These are phyloP conservation scores for Ceuthmochares aereus DNA, from an alignment of 2,113 vertebrate species.

Conservation along the genomic window DNA sequence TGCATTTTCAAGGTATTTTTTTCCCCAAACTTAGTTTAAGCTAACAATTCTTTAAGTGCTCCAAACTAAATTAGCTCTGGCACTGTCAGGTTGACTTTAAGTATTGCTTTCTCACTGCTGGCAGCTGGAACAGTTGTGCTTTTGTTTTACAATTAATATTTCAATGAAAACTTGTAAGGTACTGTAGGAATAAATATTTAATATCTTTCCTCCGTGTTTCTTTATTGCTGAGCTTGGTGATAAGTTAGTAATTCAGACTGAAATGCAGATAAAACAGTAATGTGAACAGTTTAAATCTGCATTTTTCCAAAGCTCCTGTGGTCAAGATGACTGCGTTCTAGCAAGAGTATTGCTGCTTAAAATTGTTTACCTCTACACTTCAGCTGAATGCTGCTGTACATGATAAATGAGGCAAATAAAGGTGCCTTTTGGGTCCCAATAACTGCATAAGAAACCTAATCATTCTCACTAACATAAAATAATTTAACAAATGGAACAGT, in stretches of 20 bases:
- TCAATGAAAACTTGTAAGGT: constrained; percentile 52
- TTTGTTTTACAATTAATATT: constrained; percentile 68
- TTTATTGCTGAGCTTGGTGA: constrained; percentile 74
- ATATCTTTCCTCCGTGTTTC: constrained; percentile 59
- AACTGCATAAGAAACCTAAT: constrained; percentile 68
- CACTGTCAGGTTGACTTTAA: constrained; percentile 20
- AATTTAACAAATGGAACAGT: constrained; percentile 73
- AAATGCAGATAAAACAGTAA: constrained; percentile 71
- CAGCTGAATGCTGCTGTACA: constrained; percentile 53
- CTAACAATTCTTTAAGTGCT: neutral
- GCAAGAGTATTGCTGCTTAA: constrained; percentile 64
- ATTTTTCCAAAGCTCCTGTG: constrained; percentile 74
- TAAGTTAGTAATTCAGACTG: constrained; percentile 73
- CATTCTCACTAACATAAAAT: constrained; percentile 70
- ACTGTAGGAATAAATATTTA: constrained; percentile 73
- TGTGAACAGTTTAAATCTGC: constrained; percentile 69
- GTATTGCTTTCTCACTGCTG: constrained; percentile 22
- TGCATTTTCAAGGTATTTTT: constrained; percentile 21
- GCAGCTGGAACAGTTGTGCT: constrained; percentile 57
- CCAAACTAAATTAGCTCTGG: neutral
- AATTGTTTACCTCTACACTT: constrained; percentile 74
- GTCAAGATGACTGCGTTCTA: constrained; percentile 69
- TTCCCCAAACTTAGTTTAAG: constrained; percentile 27
- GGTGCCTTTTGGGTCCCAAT: constrained; percentile 69
- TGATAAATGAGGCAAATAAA: constrained; percentile 79